Base-by-base conservation (phyloP, 2,888 invertebrate species). In the Griposia aprilina region DNA sequence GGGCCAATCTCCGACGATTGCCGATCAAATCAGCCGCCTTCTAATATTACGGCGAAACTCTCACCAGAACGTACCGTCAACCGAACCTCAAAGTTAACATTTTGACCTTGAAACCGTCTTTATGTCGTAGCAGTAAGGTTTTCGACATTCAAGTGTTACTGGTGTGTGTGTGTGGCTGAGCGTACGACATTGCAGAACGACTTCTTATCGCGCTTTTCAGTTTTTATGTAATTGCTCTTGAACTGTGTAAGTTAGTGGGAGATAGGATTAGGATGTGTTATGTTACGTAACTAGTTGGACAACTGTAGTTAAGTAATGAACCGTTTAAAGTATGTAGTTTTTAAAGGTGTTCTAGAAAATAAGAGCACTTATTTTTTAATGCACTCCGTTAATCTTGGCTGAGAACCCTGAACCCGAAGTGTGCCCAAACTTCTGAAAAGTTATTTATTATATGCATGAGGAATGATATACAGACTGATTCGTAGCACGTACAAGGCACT, bases 1-100 rank as follows among this genome's bases (percentile, higher is more conserved):
- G 67, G 65, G 50, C 48, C 87, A 74, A 84, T 85, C 76, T 85
- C 84, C 81, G 65, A 50, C 65, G 70, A 81, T 84, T 74, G 55
- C 81, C 81, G 77, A 80, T 69, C 74, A 75, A 75, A 83, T 80
- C 69, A 30, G 17, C 45, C 63, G 26, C 13, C 45, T 67, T 63
- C 77, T 65, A 50, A 80, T 71, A 67, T 66, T 59, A 74, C 52
- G 52, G 60, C 41, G 57, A 67, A 73, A 68, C 62, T 63, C 62
- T 73, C 55, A 76, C 55, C 10, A 50, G 55, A 84, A 71, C 20
- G 57, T 78, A 74, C 17, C n/a, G 2, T 20, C 15, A 67, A 52
- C 45, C 30, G 45, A n/a, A 72, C 15, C 4, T 1, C 0, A 3
- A 63, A 36, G 48, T 20, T 8, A 48, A 6, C 23, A 1, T 10